A percentile compares a stretch with the other conserved stretches of the same genome.
Conservation (phyloP, 1,140 invertebrate genomes). For the Neodiprion virginianus region DNA sequence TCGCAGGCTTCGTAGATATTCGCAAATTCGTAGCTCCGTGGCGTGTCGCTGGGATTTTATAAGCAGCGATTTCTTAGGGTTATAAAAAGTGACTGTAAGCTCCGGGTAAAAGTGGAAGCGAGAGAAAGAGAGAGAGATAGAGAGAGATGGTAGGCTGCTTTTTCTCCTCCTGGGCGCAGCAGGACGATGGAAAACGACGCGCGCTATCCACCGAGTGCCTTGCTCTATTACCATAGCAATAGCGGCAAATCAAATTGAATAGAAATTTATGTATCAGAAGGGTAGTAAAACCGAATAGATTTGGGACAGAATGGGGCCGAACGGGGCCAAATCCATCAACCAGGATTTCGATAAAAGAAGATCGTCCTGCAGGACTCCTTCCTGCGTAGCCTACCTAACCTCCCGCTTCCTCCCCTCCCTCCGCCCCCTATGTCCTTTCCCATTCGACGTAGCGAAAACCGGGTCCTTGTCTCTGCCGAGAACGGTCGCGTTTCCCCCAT, state of each 20-base stretch:
- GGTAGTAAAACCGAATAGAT: constrained; percentile 54
- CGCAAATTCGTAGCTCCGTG: too few species aligned
- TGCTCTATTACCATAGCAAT: constrained; percentile 49
- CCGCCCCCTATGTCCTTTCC: too few species aligned
- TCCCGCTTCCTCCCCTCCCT: neutral
- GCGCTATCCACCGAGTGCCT: neutral
- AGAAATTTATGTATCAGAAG: constrained; percentile 56
- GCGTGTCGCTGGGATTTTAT: too few species aligned
- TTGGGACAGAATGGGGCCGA: constrained; percentile 33
- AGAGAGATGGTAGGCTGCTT: neutral
- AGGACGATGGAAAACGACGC: neutral
- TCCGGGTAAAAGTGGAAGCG: too few species aligned
- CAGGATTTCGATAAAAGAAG: constrained; percentile 42
- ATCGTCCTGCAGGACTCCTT: constrained; percentile 33
- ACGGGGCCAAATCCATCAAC: constrained; percentile 47
- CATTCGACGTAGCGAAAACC: too few species aligned
- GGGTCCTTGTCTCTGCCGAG: too few species aligned
- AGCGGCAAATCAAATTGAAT: constrained; percentile 53
- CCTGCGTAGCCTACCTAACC: constrained; percentile 3
- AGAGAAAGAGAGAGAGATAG: neutral
- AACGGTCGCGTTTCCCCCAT: too few species aligned
- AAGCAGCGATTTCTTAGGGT: too few species aligned
- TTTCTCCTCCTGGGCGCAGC: neutral
- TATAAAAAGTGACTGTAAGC: too few species aligned
- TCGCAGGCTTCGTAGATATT: too few species aligned